Conservation (phyloP, 2,113 vertebrate species). For the Tupaia tana region DNA sequence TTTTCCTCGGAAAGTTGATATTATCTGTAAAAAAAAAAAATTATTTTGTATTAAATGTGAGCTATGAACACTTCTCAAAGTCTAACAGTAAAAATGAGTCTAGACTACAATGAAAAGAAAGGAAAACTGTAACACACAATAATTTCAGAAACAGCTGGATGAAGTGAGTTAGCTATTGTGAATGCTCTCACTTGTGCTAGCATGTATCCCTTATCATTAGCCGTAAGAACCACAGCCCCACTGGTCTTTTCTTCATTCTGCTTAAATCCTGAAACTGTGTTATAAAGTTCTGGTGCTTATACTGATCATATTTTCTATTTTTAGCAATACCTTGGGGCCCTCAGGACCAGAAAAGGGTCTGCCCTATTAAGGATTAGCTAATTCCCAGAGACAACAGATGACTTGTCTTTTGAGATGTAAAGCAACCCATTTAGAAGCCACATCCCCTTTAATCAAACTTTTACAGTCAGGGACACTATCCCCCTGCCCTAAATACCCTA, state of each 20-base stretch:
- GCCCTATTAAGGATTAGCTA: not conserved
- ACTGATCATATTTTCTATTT: not conserved
- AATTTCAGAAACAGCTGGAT: not conserved
- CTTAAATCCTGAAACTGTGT: not conserved
- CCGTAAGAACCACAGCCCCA: not conserved
- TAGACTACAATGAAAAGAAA: not conserved
- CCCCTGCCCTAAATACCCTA: not conserved
- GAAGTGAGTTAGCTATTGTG: not conserved
- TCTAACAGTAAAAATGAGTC: not conserved
- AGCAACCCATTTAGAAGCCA: not conserved
- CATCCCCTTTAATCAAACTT: not conserved
- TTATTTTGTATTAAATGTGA: not conserved
- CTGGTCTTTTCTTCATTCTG: not conserved
- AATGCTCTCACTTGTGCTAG: not conserved
- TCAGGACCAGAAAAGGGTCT: not conserved
- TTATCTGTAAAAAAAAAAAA: not conserved
- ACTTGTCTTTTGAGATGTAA: not conserved
- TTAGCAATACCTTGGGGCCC: not conserved
- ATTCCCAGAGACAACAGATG: not conserved
- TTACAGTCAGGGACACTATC: not conserved
- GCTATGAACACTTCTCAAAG: not conserved
- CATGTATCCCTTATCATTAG: not conserved
- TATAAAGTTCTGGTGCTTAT: not conserved
- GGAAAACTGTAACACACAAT: not conserved
- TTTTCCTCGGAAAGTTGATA: constrained; percentile 4